A percentile compares a stretch with the other conserved stretches of the same genome.
phyloP scores from a whole-genome alignment of 2,797 vertebrate genomes.

The Macrochelys suwanniensis region DNA sequence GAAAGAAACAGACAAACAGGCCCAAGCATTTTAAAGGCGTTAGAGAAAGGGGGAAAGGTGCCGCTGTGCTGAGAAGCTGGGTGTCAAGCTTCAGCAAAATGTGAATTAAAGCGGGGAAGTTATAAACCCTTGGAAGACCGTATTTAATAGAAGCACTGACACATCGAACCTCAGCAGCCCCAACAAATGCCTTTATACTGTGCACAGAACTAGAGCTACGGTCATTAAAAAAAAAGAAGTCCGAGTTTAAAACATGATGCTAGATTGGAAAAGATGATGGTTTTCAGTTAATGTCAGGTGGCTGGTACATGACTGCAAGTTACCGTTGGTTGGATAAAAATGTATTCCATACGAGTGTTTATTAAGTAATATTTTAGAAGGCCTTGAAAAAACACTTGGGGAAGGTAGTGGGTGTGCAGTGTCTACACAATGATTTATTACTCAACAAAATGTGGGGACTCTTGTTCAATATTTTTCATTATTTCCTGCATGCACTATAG shows the following conservation, averaged over 20 bases:
- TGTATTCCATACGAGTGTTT: not conserved
- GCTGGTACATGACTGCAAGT: not conserved
- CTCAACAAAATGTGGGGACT: not conserved
- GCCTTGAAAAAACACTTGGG: not conserved
- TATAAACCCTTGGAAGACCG: not conserved
- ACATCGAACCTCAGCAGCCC: not conserved
- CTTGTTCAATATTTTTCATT: not conserved
- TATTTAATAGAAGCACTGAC: not conserved
- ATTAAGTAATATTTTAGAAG: not conserved
- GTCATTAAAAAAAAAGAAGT: not conserved
- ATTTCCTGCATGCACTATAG: not conserved
- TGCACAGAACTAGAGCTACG: not conserved
- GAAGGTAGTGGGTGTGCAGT: not conserved
- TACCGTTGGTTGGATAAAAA: conserved; percentile 12
- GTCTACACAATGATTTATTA: not conserved
- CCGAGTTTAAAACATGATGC: not conserved
- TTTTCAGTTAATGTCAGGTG: not conserved
- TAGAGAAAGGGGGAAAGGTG: conserved; percentile 6
- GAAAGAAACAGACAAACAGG: conserved; percentile 50
- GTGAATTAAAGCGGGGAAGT: not conserved
- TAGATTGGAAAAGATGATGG: conserved; percentile 35
- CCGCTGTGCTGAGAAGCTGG: conserved; percentile 29
- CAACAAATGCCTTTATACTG: not conserved
- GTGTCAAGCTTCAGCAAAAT: not conserved
- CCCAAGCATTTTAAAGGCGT: conserved; percentile 56